phyloP scores from a whole-genome alignment of 2,797 vertebrate genomes.

The Anguilla pacifica region DNA sequence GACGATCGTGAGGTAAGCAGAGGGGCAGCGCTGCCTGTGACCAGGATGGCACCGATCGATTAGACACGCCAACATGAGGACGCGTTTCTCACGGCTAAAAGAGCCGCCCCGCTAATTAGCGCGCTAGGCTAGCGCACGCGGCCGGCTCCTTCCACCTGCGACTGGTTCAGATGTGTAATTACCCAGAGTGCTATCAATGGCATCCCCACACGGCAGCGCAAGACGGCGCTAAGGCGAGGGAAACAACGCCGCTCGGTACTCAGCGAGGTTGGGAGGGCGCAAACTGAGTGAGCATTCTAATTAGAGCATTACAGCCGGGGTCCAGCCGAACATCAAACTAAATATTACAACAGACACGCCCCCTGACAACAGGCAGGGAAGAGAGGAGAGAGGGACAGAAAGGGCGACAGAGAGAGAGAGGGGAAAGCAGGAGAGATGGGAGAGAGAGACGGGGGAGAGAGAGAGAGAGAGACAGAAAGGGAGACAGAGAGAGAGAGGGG shows the following conservation, averaged over 20 bases:
- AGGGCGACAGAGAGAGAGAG: conserved; percentile 67
- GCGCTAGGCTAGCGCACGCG: background rate
- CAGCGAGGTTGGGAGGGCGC: background rate
- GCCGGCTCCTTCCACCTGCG: background rate
- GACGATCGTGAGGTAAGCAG: background rate
- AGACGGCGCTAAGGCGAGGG: background rate
- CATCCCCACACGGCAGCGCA: background rate
- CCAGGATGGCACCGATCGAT: background rate
- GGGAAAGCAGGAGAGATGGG: no score
- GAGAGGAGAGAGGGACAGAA: background rate
- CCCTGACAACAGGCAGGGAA: background rate
- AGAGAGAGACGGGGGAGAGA: no score
- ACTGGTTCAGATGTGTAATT: background rate
- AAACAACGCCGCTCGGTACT: background rate
- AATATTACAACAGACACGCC: background rate
- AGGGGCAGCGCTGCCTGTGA: background rate
- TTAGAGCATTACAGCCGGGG: background rate
- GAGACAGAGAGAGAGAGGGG: conserved; percentile 74
- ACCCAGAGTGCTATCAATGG: background rate
- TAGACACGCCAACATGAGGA: background rate
- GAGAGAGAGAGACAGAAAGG: conserved; percentile 52
- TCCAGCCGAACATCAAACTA: background rate
- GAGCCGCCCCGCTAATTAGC: background rate
- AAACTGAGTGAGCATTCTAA: background rate
- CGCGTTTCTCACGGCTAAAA: background rate